A percentile compares a stretch with the other conserved stretches of the same genome.
These are phyloP conservation scores for Neosilurus mollespiculum DNA, from an alignment of 2,797 vertebrate genomes.

Conservation along the genomic window DNA sequence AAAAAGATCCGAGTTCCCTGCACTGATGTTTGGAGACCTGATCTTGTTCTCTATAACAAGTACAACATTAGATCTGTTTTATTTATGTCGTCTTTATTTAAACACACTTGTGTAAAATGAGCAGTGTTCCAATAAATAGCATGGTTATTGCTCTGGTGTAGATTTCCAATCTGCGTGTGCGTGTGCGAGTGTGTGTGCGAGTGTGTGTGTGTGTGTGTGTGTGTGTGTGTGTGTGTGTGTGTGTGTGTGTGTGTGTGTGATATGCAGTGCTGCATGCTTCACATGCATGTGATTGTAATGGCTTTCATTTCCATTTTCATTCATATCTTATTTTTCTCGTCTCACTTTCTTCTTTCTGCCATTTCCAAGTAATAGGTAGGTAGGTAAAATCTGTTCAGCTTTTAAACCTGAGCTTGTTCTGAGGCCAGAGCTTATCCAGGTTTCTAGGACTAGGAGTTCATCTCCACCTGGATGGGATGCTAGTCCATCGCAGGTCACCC, in stretches of 20 bases:
- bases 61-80: constrained; percentile 60
- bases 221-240: not conserved
- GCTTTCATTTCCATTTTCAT: constrained; percentile 4
- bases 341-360: constrained; percentile 1
- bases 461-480: too few relatives aligned
- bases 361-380: not conserved
- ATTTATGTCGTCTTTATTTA: not conserved
- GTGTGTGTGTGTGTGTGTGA: not conserved
- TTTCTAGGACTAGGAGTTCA: too few relatives aligned
- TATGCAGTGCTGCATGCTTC: constrained; percentile 31
- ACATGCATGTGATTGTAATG: constrained; percentile 33
- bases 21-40: constrained; percentile 87
- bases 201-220: not conserved
- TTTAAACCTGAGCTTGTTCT: too few relatives aligned
- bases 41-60: constrained; percentile 96
- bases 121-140: constrained; percentile 10
- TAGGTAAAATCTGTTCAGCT: too few relatives aligned
- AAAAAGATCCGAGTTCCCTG: constrained; percentile 89
- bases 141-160: constrained; percentile 41
- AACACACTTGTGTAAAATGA: not conserved
- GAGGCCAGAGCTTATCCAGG: too few relatives aligned
- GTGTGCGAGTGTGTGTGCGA: not conserved
- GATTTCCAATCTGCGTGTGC: constrained; percentile 16
- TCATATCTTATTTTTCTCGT: not conserved
- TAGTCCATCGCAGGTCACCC: too few relatives aligned